Evolutionary conservation across 2,113 vertebrate genomes (phyloP), one percentile per base, ranked within the genome.

Genomic region (Lethenteron reissneri): DNA sequence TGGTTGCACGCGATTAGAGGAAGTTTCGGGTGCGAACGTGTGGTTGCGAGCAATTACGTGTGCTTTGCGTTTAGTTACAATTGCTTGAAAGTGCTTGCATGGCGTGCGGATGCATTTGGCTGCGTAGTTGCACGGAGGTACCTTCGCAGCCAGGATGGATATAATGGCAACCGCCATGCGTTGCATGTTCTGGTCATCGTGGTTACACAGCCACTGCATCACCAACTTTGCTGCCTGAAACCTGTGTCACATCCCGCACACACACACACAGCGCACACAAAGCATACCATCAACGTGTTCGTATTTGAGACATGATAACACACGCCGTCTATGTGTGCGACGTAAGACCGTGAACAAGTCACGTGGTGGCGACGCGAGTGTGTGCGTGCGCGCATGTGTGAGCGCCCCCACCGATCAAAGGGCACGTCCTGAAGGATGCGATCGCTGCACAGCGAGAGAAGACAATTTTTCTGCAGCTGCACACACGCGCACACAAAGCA

Each of bases 131-230:
- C 57, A 12, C 15, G 10, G 10, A 69, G 76, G 15, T 81, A 97
- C 94, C 90, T 97, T 99, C 62, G 94, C 94, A 76, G 94, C 94
- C 72, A 99, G 82, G 74, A 99, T 99, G 71, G 92, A 97, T 75
- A 99, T 99, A 70, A 99, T 99, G 11, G 94, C 94, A 41, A 99
- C 94, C 2, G 94, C 94, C 94, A 99, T 99, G 78, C 94, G 87
- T 80, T 99, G 94, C 94, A 99, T 99, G 77, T 96, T 99, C 77
- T 97, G 94, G 80, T 99, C 94, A 75, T 99, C 94, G 2, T 99
- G 92, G 81, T 99, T 99, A 77, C 94, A 99, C 70, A 99, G 83
- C 94, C 94, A 99, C 80, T 99, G 94, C 94, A 99, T 99, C 75
- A 99, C 94, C 72, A 99, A 83, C 78, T 99, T 99, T 72, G 94